Conservation (phyloP, 1,140 invertebrate species). For the Zaprionus kolodkinae region DNA sequence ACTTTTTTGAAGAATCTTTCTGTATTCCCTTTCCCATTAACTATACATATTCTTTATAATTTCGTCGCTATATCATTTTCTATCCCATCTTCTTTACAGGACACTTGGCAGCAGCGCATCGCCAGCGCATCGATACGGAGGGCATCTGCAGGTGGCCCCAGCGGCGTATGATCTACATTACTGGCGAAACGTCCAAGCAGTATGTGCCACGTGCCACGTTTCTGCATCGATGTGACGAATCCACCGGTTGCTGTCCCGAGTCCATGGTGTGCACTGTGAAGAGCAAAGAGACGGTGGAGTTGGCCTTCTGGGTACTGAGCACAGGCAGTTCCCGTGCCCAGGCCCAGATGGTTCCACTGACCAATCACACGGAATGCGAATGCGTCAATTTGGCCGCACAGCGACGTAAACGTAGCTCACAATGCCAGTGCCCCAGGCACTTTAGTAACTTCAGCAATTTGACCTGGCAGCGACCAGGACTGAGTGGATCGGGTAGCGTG, state of each 20-base stretch:
- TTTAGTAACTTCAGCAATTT: conserved; percentile 59
- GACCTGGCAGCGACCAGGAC: conserved; percentile 6
- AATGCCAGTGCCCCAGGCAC: conserved; percentile 69
- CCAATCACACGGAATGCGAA: conserved; percentile 75
- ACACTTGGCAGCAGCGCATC: conserved; percentile 17
- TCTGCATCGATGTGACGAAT: conserved; percentile 89
- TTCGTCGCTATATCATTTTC: no score
- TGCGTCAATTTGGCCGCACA: conserved; percentile 50
- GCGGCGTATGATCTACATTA: conserved; percentile 54
- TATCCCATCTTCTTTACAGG: conserved; percentile 2
- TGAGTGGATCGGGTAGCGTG: not conserved
- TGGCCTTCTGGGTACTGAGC: conserved; percentile 47
- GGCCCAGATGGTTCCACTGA: conserved; percentile 32
- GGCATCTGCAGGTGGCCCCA: conserved; percentile 47
- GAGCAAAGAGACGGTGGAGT: conserved; percentile 48
- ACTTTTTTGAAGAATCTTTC: no score
- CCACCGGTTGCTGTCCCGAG: conserved; percentile 89
- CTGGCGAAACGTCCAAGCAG: conserved; percentile 85
- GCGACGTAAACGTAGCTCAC: conserved; percentile 62
- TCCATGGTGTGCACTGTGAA: conserved; percentile 86
- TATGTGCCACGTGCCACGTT: conserved; percentile 90
- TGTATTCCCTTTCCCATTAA: no score
- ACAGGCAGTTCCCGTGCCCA: not conserved
- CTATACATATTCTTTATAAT: no score
- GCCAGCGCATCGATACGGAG: conserved; percentile 15